Conservation (phyloP, 2,888 invertebrate genomes). For the Drosophila lutescens region DNA sequence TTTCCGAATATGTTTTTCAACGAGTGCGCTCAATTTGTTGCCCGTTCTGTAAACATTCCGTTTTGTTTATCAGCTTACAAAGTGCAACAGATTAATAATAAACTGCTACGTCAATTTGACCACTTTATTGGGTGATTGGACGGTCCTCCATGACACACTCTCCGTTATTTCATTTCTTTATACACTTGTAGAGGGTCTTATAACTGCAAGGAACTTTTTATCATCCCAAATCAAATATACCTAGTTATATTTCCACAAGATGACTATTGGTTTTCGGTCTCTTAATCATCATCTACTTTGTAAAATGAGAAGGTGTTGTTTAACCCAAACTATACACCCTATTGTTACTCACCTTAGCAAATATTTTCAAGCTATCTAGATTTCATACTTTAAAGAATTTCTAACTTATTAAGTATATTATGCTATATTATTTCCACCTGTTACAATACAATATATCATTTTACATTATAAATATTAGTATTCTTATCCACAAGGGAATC, state of each 20-base stretch:
- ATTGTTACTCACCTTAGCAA: too few species aligned
- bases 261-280: too few species aligned
- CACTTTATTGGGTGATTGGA: conserved; percentile 18
- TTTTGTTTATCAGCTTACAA: conserved; percentile 34
- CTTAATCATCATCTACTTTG: too few species aligned
- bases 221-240: too few species aligned
- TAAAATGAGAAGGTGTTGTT: too few species aligned
- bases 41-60: conserved; percentile 30
- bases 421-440: not conserved
- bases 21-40: conserved; percentile 32
- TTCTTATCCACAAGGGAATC: not conserved
- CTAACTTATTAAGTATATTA: too few species aligned
- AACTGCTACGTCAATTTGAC: conserved; percentile 13
- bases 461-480: not conserved
- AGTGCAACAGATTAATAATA: conserved; percentile 51
- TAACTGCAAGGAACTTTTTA: too few species aligned
- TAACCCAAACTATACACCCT: too few species aligned
- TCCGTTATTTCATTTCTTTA: not conserved
- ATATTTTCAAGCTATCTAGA: too few species aligned
- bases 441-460: not conserved
- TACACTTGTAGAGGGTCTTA: not conserved
- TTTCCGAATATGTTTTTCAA: conserved; percentile 8
- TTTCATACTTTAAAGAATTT: too few species aligned
- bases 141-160: not conserved
- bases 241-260: too few species aligned